A percentile compares a stretch with the other conserved stretches of the same genome.
phyloP scores from a whole-genome alignment of 2,113 vertebrate genomes.

The Tamias sibiricus region DNA sequence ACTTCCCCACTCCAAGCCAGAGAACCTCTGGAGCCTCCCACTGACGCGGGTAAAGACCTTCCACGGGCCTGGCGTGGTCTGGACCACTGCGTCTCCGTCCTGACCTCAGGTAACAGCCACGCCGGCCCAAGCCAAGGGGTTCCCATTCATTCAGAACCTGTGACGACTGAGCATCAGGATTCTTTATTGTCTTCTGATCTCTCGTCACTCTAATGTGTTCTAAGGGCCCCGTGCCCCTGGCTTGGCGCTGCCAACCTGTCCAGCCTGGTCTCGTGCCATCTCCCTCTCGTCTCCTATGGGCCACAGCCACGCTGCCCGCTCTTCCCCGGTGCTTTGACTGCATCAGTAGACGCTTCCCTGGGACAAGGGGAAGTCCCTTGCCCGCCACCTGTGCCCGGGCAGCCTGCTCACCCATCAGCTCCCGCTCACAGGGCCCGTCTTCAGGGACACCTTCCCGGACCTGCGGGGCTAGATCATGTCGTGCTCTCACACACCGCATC shows the following conservation, averaged over 20 bases:
- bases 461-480: too few species aligned
- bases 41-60: neutral
- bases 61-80: fast-evolving
- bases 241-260: too few species aligned
- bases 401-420: too few species aligned
- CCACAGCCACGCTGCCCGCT: neutral
- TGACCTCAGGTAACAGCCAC: neutral
- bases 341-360: fast-evolving
- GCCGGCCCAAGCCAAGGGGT: neutral
- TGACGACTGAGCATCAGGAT: neutral
- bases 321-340: neutral
- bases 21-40: neutral
- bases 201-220: neutral
- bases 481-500: too few species aligned
- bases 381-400: too few species aligned
- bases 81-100: neutral
- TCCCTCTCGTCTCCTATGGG: neutral
- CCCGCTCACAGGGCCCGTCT: too few species aligned
- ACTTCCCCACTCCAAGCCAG: neutral
- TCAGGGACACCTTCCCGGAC: too few species aligned
- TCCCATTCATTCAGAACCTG: neutral
- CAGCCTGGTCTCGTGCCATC: neutral
- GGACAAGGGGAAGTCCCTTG: too few species aligned
- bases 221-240: neutral
- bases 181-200: neutral